Base-by-base conservation (phyloP, 2,797 vertebrate species). In the Yasuhikotakia modesta region DNA sequence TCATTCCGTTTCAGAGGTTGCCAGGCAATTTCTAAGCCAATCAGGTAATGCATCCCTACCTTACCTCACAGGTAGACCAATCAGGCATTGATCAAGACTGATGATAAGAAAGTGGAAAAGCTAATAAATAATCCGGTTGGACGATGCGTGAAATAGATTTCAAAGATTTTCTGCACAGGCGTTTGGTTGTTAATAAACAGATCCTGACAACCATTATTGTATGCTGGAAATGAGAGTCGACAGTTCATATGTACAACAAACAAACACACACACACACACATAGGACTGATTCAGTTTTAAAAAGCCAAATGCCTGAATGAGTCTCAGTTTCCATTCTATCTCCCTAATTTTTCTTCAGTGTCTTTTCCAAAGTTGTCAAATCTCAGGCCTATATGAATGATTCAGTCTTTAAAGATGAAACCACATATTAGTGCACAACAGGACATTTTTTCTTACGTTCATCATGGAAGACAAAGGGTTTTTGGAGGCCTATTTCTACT, bases 131-230 rank as follows among this genome's bases (percentile, higher is more conserved):
- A 84, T 80, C 79, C 63, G 64, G 75, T 76, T 70, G 75, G 78
- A 78, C 75, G 78, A 76, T 77, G 80, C 80, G 78, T 84, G 80
- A 84, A 84, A 84, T 84, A 82, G 80, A 84, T 79, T 76, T 79
- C 69, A 82, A 79, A 84, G 77, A 71, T 57, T 74, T 80, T 79
- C 66, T 81, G 64, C 73, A 67, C 39, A 19, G 67, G 65, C 61
- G 61, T 76, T 80, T 80, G 68, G 72, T 52, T 73, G 58, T 43
- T 73, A 46, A 77, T 75, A 79, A 79, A 84, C 57, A 61, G 66
- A 65, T 81, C 70, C 69, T 82, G 83, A 79, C 83, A 84, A 79
- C 76, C 73, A 67, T 79, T 77, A 81, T 58, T 58, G 24, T 79
- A 67, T 19, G 43, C 67, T 66, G 82, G 68, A 81, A 81, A 79